A percentile compares a stretch with the other conserved stretches of the same genome.
phyloP scores from a whole-genome alignment of 1,140 invertebrate genomes.

The Drosophila sproati region DNA sequence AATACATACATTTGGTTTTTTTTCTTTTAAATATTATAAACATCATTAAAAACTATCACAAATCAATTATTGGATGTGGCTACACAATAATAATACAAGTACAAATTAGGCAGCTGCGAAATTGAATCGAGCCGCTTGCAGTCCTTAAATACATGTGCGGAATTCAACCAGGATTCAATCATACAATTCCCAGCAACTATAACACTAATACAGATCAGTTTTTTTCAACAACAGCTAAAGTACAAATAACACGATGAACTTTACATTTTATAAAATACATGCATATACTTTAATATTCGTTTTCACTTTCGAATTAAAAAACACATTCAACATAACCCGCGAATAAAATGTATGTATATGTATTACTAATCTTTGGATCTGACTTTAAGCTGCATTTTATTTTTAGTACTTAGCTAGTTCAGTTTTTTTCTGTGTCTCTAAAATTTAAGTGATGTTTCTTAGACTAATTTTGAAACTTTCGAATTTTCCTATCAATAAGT shows the following conservation, averaged over 20 bases:
- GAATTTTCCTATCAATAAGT: constrained; percentile 17
- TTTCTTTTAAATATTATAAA: constrained; percentile 63
- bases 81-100: constrained; percentile 71
- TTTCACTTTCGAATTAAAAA: constrained; percentile 11
- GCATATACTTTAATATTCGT: constrained; percentile 13
- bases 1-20: constrained; percentile 55
- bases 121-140: constrained; percentile 18
- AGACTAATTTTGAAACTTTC: constrained; percentile 12
- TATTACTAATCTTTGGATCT: constrained; percentile 38
- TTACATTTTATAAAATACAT: constrained; percentile 30
- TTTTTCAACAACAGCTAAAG: constrained; percentile 45
- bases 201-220: constrained; percentile 50
- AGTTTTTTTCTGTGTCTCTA: constrained; percentile 47
- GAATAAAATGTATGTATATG: constrained; percentile 12
- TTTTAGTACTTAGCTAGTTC: constrained; percentile 34
- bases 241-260: constrained; percentile 50
- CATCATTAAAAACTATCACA: constrained; percentile 81
- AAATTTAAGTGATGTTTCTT: constrained; percentile 54
- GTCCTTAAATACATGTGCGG: constrained; percentile 21
- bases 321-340: constrained; percentile 17
- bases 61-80: constrained; percentile 79
- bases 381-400: constrained; percentile 29
- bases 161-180: constrained; percentile 10
- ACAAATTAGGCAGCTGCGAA: constrained; percentile 44
- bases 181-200: constrained; percentile 25